These are phyloP conservation scores for Bubo scandiacus DNA, from an alignment of 2,113 vertebrate species.

Conservation along the genomic window DNA sequence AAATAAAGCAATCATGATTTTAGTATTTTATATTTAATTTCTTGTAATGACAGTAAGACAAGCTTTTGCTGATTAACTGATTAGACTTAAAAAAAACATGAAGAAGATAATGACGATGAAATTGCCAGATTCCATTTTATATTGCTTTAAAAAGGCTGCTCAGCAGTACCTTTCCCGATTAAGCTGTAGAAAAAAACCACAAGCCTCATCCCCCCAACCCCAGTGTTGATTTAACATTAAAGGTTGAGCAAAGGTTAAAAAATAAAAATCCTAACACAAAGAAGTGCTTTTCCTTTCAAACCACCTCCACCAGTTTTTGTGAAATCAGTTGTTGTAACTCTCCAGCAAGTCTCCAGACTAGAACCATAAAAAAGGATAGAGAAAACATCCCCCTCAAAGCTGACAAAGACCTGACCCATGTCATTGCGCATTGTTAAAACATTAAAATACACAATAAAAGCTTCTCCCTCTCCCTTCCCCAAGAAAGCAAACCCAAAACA, in stretches of 20 bases:
- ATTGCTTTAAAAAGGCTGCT: neutral
- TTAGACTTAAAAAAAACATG: neutral
- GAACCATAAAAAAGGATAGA: neutral
- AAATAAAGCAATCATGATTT: neutral
- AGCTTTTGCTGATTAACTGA: slow-evolving; percentile 15
- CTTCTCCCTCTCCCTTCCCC: neutral
- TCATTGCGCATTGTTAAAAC: neutral
- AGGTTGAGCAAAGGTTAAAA: neutral
- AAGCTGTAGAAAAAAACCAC: neutral
- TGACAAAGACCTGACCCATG: neutral
- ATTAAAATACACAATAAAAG: neutral
- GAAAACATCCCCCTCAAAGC: neutral
- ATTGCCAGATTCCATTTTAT: neutral
- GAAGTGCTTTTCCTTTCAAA: neutral
- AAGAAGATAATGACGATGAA: neutral
- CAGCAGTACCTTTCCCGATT: neutral
- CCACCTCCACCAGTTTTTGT: neutral
- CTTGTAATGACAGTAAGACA: neutral
- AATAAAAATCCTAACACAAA: neutral
- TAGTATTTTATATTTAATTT: neutral
- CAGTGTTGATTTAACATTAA: neutral
- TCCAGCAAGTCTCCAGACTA: neutral
- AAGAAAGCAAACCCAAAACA: neutral
- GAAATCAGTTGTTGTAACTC: neutral
- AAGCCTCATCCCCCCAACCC: neutral